phyloP scores from a whole-genome alignment of 2,113 vertebrate species.

The Tylochromis polylepis region DNA sequence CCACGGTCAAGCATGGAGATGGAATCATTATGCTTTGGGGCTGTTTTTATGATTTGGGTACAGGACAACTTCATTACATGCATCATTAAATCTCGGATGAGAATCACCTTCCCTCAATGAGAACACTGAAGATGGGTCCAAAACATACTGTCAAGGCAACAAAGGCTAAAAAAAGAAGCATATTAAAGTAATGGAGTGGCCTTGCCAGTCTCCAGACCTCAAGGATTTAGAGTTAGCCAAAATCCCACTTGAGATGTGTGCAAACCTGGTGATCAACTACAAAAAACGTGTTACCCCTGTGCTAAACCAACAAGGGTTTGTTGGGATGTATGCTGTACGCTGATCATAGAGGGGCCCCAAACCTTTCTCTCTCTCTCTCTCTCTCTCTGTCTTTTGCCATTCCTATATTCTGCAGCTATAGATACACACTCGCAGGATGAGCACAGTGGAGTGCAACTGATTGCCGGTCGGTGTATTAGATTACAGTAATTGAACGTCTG shows the following conservation, averaged over 20 bases:
- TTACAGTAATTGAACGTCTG: background rate
- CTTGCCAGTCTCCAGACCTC: background rate
- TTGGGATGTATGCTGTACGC: background rate
- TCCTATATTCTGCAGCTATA: background rate
- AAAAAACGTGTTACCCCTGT: background rate
- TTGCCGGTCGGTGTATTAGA: background rate
- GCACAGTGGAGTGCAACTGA: background rate
- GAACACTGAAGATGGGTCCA: background rate
- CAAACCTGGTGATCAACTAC: background rate
- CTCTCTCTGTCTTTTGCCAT: too few species aligned
- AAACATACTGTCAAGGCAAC: background rate
- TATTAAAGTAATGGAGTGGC: background rate
- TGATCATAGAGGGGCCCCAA: background rate
- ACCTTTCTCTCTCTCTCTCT: too few species aligned
- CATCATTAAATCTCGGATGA: accelerated
- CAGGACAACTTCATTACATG: background rate
- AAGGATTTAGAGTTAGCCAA: background rate
- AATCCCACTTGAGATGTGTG: background rate
- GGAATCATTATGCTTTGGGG: background rate
- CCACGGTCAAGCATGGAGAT: background rate
- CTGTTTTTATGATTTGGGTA: background rate
- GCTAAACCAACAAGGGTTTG: background rate
- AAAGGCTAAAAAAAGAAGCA: background rate
- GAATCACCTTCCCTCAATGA: background rate
- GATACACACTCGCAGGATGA: background rate